These are phyloP conservation scores for Chironomus tentans DNA, from an alignment of 2,888 invertebrate genomes.

Conservation along the genomic window DNA sequence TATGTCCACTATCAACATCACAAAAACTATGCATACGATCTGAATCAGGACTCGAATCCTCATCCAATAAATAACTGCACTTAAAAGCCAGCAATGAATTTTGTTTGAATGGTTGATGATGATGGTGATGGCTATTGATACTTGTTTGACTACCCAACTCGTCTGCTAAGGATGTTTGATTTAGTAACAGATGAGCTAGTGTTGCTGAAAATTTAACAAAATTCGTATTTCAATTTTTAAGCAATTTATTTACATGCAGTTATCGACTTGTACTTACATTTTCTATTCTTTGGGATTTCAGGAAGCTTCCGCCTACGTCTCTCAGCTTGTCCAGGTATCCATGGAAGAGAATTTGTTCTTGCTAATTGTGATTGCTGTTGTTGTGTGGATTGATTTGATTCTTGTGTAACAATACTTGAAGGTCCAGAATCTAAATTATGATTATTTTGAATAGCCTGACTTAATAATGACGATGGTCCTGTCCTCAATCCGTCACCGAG, in stretches of 20 bases:
- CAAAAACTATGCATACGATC: conserved; percentile 65
- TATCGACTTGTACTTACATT: conserved; percentile 51
- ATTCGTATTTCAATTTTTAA: neutral
- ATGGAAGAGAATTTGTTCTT: conserved; percentile 29
- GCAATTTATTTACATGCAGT: too few species aligned
- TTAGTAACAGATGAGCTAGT: neutral
- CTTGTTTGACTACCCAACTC: conserved; percentile 46
- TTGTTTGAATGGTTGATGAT: conserved; percentile 30
- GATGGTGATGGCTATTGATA: conserved; percentile 28
- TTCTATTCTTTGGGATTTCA: conserved; percentile 82
- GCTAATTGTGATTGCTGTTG: conserved; percentile 27
- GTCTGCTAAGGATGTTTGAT: conserved; percentile 47
- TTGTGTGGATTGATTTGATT: neutral
- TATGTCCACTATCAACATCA: conserved; percentile 82
- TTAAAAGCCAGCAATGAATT: conserved; percentile 59
- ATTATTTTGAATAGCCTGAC: too few species aligned
- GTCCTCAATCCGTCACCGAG: conserved; percentile 42
- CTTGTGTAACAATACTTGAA: neutral
- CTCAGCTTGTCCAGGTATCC: conserved; percentile 39
- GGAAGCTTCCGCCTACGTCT: conserved; percentile 74
- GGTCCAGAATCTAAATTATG: neutral
- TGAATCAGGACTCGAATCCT: conserved; percentile 79
- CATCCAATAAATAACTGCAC: conserved; percentile 65
- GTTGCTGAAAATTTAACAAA: conserved; percentile 3
- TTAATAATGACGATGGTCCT: conserved; percentile 27